phyloP scores from a whole-genome alignment of 2,113 vertebrate genomes.

The Pygoscelis antarcticus region DNA sequence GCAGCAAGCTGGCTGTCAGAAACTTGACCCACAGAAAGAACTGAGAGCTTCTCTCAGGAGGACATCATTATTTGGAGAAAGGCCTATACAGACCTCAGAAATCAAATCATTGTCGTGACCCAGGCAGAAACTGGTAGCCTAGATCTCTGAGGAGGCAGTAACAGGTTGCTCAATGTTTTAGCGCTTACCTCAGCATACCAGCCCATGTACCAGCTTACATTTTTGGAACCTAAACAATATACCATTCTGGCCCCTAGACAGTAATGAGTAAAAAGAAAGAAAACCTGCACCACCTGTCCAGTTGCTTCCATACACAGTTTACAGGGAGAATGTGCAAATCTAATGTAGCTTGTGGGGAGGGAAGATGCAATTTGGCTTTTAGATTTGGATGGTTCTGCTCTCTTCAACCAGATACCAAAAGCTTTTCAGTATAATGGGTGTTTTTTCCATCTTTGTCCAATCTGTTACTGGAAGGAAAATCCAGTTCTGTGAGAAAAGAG shows the following conservation, averaged over 20 bases:
- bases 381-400: background rate
- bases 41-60: background rate
- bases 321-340: background rate
- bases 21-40: background rate
- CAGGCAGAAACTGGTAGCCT: background rate
- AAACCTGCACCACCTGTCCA: background rate
- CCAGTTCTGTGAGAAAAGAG: background rate
- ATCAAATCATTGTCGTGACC: background rate
- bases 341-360: background rate
- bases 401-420: background rate
- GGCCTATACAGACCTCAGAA: background rate
- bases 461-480: background rate
- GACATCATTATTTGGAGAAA: background rate
- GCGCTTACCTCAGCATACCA: background rate
- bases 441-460: background rate
- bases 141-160: background rate
- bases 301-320: background rate
- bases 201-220: background rate
- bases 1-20: background rate
- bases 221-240: background rate
- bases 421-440: background rate
- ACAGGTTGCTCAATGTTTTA: background rate
- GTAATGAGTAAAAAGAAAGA: background rate
- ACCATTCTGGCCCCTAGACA: rapidly evolving
- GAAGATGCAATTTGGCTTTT: background rate